Conservation (phyloP, 2,888 invertebrate species). For the Aleiodes alternator region DNA sequence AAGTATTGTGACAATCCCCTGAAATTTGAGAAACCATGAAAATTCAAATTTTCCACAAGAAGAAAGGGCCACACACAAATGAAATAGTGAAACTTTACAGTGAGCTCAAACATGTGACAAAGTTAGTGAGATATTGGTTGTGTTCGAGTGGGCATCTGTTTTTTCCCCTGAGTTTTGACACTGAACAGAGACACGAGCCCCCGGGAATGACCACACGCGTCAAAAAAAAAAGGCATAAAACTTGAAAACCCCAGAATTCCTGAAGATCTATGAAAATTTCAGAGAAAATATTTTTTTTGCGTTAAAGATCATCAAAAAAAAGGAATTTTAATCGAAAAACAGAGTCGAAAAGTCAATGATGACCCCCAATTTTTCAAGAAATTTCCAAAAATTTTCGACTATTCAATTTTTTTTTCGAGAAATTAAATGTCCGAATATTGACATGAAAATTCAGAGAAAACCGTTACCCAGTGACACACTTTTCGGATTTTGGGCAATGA, state of each 20-base stretch:
- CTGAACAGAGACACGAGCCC: slow-evolving; percentile 43
- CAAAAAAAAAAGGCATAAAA: background rate
- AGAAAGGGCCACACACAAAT: slow-evolving; percentile 22
- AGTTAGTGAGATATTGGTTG: slow-evolving; percentile 22
- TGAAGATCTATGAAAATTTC: too few relatives aligned
- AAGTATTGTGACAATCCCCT: background rate
- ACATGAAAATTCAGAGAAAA: too few relatives aligned
- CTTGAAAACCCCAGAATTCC: too few relatives aligned
- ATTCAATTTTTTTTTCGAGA: too few relatives aligned
- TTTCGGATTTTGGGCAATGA: background rate
- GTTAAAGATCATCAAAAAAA: too few relatives aligned
- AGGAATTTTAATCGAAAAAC: too few relatives aligned
- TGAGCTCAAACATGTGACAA: slow-evolving; percentile 29
- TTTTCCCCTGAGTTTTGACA: slow-evolving; percentile 32
- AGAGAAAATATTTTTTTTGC: too few relatives aligned
- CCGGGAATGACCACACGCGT: slow-evolving; percentile 20
- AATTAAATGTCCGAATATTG: too few relatives aligned
- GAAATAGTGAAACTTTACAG: slow-evolving; percentile 1
- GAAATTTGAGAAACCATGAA: slow-evolving; percentile 13
- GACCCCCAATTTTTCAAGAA: too few relatives aligned
- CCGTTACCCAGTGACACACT: too few relatives aligned
- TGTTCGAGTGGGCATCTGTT: slow-evolving; percentile 44
- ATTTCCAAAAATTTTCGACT: too few relatives aligned
- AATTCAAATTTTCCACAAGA: slow-evolving; percentile 4
- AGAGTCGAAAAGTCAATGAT: too few relatives aligned